Evolutionary conservation across 2,113 vertebrate genomes (phyloP).

Genomic region (Xenopus tropicalis): DNA sequence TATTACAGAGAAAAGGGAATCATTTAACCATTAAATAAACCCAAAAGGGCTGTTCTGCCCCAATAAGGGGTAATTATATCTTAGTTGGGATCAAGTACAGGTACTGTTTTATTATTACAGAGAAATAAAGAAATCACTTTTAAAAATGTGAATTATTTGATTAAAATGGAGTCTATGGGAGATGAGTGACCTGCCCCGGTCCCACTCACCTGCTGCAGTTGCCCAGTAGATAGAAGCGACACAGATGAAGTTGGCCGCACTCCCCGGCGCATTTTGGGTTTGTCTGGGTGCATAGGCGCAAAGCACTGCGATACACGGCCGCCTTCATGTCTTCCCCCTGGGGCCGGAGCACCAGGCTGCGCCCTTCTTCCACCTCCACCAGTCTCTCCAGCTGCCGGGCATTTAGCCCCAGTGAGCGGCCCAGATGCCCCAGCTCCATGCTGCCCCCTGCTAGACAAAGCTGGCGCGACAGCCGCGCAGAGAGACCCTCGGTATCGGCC

Average conservation of each 20-base stretch:
- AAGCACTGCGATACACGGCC: constrained; percentile 54
- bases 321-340: constrained; percentile 6
- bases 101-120: too few species aligned
- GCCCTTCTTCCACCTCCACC: constrained; percentile 28
- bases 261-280: constrained; percentile 45
- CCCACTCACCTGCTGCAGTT: constrained; percentile 62
- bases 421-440: constrained; percentile 54
- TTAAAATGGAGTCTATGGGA: too few species aligned
- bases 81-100: too few species aligned
- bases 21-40: too few species aligned
- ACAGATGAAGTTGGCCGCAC: constrained; percentile 60
- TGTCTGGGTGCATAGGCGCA: constrained; percentile 59
- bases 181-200: too few species aligned
- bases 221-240: constrained; percentile 63
- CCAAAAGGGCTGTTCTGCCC: too few species aligned
- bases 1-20: too few species aligned
- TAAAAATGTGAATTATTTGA: too few species aligned
- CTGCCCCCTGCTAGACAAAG: constrained; percentile 60
- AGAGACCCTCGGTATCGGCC: not conserved
- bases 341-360: constrained; percentile 48
- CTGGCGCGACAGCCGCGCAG: not conserved
- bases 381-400: constrained; percentile 46
- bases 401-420: constrained; percentile 36
- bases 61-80: too few species aligned
- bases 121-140: too few species aligned